A percentile compares a stretch with the other conserved stretches of the same genome.
These are phyloP conservation scores for Triplophysa bombifrons DNA, from an alignment of 2,797 vertebrate genomes.

Conservation along the genomic window DNA sequence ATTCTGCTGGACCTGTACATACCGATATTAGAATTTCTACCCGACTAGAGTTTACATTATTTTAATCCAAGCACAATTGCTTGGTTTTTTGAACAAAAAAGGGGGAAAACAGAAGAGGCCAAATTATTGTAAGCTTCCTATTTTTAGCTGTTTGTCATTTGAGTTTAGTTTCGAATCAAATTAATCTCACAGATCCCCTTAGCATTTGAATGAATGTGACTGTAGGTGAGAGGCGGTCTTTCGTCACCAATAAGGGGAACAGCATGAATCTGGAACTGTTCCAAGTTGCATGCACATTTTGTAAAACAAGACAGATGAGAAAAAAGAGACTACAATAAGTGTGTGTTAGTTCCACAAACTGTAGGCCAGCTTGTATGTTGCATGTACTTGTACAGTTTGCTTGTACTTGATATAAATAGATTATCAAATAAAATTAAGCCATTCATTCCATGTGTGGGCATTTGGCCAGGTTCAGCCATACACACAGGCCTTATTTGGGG, in stretches of 20 bases:
- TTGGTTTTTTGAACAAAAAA: slow-evolving; percentile 75
- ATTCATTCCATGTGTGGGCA: slow-evolving; percentile 88
- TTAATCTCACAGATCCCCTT: slow-evolving; percentile 35
- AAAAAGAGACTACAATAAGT: slow-evolving; percentile 79
- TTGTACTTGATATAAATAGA: slow-evolving; percentile 95
- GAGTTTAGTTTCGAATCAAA: slow-evolving; percentile 33
- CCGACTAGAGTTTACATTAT: slow-evolving; percentile 48
- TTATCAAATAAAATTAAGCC: slow-evolving; percentile 95
- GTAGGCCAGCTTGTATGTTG: slow-evolving; percentile 99
- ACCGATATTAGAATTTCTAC: slow-evolving; percentile 48
- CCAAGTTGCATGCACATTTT: slow-evolving; percentile 97
- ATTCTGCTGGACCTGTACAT: slow-evolving; percentile 49
- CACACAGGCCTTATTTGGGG: slow-evolving; percentile 82
- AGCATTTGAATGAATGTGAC: slow-evolving; percentile 53
- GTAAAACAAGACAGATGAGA: slow-evolving; percentile 84
- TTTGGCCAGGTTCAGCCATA: slow-evolving; percentile 82
- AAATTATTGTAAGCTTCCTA: slow-evolving; percentile 49
- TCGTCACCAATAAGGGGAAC: slow-evolving; percentile 84
- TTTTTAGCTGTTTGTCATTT: slow-evolving; percentile 48
- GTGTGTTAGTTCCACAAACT: slow-evolving; percentile 96
- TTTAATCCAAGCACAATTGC: slow-evolving; percentile 89
- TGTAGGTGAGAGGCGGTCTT: slow-evolving; percentile 57
- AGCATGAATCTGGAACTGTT: slow-evolving; percentile 93
- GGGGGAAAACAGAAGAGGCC: slow-evolving; percentile 59
- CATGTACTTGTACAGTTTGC: slow-evolving; percentile 99